Conservation (phyloP, 2,113 vertebrate genomes). For the Aspiorhynchus laticeps region DNA sequence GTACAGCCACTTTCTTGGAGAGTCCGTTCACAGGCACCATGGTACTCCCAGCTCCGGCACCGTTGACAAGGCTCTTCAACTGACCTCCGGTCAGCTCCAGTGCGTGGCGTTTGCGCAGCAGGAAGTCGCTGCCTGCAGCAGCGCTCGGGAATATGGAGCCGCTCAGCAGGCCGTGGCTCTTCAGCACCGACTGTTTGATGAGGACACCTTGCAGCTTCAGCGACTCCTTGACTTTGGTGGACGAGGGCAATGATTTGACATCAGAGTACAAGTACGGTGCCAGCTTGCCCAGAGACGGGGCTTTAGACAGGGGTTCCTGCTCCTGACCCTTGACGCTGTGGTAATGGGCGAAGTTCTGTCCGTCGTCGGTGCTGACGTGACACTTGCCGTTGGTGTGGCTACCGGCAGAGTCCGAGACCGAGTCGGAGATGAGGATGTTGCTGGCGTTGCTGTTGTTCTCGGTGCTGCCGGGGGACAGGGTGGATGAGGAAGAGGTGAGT, state of each 20-base stretch:
- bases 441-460: constrained; percentile 95
- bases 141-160: constrained; percentile 82
- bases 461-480: constrained; percentile 91
- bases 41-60: constrained; percentile 76
- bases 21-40: constrained; percentile 88
- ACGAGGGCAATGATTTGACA: constrained; percentile 89
- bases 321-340: constrained; percentile 68
- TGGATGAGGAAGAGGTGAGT: constrained; percentile 97
- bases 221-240: constrained; percentile 81
- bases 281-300: constrained; percentile 83
- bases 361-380: constrained; percentile 79
- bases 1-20: constrained; percentile 90
- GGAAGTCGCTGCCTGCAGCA: constrained; percentile 75
- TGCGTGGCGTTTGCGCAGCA: constrained; percentile 85
- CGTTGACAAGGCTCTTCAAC: constrained; percentile 84
- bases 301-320: constrained; percentile 54
- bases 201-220: constrained; percentile 94
- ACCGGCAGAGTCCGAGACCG: constrained; percentile 86
- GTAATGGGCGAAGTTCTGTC: constrained; percentile 26
- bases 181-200: constrained; percentile 93
- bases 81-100: constrained; percentile 92
- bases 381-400: constrained; percentile 81
- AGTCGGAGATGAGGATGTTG: constrained; percentile 90
- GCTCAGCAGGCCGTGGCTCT: constrained; percentile 88
- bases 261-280: constrained; percentile 93